phyloP scores from a whole-genome alignment of 2,888 invertebrate species.

The Polia nebulosa region DNA sequence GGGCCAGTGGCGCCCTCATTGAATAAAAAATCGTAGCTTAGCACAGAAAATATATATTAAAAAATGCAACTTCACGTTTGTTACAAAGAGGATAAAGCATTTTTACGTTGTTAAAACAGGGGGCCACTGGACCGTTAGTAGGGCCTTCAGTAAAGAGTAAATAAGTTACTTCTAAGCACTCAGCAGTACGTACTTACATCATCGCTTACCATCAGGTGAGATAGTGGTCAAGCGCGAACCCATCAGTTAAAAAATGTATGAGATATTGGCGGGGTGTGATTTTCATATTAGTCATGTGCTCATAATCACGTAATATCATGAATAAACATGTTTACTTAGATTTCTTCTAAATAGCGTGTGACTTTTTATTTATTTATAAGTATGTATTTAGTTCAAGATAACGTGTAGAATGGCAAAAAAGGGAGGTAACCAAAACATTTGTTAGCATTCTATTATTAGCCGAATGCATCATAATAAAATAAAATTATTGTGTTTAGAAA shows the following conservation, averaged over 20 bases:
- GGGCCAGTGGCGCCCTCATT: too few relatives aligned
- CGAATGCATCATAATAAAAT: constrained; percentile 3
- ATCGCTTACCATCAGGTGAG: not conserved
- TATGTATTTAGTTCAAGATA: constrained; percentile 19
- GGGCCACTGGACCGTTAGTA: too few relatives aligned
- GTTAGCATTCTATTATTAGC: not conserved
- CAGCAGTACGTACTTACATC: not conserved
- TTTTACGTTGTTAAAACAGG: too few relatives aligned
- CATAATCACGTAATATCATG: not conserved
- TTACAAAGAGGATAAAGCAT: too few relatives aligned
- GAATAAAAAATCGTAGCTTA: too few relatives aligned
- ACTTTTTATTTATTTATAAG: not conserved
- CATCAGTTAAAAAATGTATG: not conserved
- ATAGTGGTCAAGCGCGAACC: not conserved
- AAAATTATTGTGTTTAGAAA: constrained; percentile 2
- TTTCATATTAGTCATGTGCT: not conserved
- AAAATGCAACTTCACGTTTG: too few relatives aligned
- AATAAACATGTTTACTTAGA: not conserved
- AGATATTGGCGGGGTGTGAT: not conserved
- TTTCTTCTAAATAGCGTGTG: not conserved
- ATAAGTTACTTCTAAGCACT: not conserved
- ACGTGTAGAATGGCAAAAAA: not conserved
- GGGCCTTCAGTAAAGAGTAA: not conserved
- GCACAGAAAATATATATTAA: too few relatives aligned
- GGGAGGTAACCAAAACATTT: not conserved